Base-by-base conservation (phyloP, 92 coral and sea anemone genomes). In the Palythoa heliodiscus region DNA sequence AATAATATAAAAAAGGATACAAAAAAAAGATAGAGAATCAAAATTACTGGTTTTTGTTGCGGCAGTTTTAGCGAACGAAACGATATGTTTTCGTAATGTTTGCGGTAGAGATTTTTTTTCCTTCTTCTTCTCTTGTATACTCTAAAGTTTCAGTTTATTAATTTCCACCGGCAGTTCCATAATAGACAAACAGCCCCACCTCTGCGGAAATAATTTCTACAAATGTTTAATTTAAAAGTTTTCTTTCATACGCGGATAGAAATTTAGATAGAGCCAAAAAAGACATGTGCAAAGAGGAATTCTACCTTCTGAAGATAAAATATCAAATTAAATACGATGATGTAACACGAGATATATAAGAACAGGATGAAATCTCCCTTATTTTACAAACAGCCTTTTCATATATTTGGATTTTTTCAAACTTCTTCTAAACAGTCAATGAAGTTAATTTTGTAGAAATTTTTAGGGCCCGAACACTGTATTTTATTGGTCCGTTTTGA, bases 141-240 rank as follows among this genome's bases (percentile, higher is more conserved):
- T 63, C 20, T n/a, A 63, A 63, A 63, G n/a, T 61, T 54, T 10
- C 60, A 52, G 60, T 66, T 64, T 80, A 63, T 67, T 64, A 67
- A 80, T 47, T 66, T 67, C 61, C 6, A 48, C n/a, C n/a, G n/a
- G n/a, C 22, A 80, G 47, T 60, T 39, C 15, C n/a, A 60, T 22
- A 64, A 37, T 38, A 43, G 17, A 43, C 52, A 78, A 40, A 78
- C 52, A 43, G 35, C n/a, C 73, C 40, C 54, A 78, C 83, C 43
- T 78, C 57, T 40, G 39, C 83, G 72, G 55, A 78, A 78, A 78
- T 78, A 40, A 78, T 38, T 63, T 78, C 19, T 61, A 78, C 53
- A 78, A 78, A 75, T 75, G 79, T 78, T 78, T 63, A 12, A 39
- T 37, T 58, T 9, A 35, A 11, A 11, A 22, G 19, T 22, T 80